Evolutionary conservation across 2,888 invertebrate species (phyloP), one percentile per base, ranked within the genome.

Genomic region (Amphiduros pacificus): DNA sequence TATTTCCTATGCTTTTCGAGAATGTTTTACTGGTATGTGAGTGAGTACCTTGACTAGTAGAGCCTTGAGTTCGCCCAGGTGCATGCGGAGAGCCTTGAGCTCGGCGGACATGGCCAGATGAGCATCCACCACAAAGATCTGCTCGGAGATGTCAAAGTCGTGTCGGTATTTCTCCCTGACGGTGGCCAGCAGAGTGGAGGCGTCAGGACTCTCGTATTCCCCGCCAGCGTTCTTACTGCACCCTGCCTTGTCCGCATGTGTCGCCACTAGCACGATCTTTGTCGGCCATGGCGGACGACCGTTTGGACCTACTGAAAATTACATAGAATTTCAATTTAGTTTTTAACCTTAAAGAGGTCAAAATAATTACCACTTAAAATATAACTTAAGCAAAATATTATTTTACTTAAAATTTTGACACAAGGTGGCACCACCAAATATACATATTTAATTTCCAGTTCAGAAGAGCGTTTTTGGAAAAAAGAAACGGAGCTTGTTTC

Each of bases 51-150:
- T 84, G 55, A 87, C 79, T 65, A 87, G 84, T 60, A 83, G 82
- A 48, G 84, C 82, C 75, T 87, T 87, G 54, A 85, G 77, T 31
- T 84, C 83, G 40, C 81, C 76, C 44, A 89, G 77, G 64, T 86
- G 85, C n/a, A 83, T 78, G 74, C 88, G 87, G 57, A 89, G 79
- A 61, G 85, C 83, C 77, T 87, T 88, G 74, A 88, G 84, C 44
- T 88, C 88, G 52, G 84, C 82, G n/a, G 88, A 87, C 60, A 86
- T 86, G 28, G 88, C 86, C 51, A 87, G 85, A 65, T 87, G 87
- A 36, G 87, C 85, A 75, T 89, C 89, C 78, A 89, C 77, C 29
- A 89, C 84, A 67, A 88, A 84, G 9, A 88, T 69, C 17, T 76
- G 83, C 31, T 86, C 84, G 71, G 86, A 84, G 56, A 89, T 83